Base-by-base conservation (phyloP, 2,888 invertebrate genomes). In the Buathra laborator region DNA sequence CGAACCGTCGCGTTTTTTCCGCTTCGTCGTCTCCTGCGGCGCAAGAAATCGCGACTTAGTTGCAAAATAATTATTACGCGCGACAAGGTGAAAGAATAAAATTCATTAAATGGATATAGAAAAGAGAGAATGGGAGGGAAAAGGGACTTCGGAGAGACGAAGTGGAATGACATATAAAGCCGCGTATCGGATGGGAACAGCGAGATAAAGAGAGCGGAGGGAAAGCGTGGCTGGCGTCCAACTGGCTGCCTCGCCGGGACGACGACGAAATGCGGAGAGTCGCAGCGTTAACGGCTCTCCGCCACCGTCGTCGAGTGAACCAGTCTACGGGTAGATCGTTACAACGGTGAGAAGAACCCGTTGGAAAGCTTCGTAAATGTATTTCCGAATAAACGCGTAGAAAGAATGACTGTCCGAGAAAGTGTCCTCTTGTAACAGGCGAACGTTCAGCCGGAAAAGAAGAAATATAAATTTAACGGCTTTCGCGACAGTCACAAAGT, bases 211-310 rank as follows among this genome's bases (percentile, higher is more conserved):
- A 44, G 71, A 80, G 59, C 53, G 64, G 62, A 3, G 59, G 44
- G 5, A 44, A 51, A 56, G 66, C 59, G 83, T 86, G 84, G 84
- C 82, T 84, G 84, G 84, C 84, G 86, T 79, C 85, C 85, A 85
- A 85, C 85, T 85, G 85, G 82, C 85, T 85, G 85, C 72, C 72
- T 67, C 43, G 79, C 72, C 44, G 56, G 59, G 62, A 75, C 75
- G 85, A 82, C 85, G 74, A 78, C 78, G 85, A 78, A 74, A 82
- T 72, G 51, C 79, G 59, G 53, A 67, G 82, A 75, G 74, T 75
- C 48, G 66, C 75, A 79, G 79, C 82, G 82, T 85, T 85, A 85
- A 85, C 85, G 82, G 79, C 68, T 75, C 78, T 53, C 75, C 48
- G 66, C 32, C 62, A 32, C 32, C 32, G 74, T 44, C 10, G 48